Evolutionary conservation across 2,888 invertebrate genomes (phyloP), one percentile per base, ranked within the genome.

Genomic region (Eurois occulta): DNA sequence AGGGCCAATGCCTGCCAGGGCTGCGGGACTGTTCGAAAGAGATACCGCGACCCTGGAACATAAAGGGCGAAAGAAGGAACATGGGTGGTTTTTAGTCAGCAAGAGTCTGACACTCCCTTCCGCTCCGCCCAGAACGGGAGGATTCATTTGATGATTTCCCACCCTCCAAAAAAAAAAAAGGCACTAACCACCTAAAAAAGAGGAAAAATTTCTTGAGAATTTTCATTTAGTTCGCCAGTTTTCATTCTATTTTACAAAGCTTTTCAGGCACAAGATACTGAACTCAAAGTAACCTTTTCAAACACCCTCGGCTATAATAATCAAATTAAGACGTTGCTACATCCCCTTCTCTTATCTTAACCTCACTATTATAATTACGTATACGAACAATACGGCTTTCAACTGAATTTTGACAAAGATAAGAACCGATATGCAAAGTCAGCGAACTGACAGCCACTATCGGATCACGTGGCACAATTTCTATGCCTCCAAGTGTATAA

Each of bases 361-460:
- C 68, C 64, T 46, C 41, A 64, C 86, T 78, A 85, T 85, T 87
- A 88, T 79, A 77, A 86, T 88, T 68, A 86, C 81, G 81, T 66
- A 84, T 66, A 67, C 75, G 76, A 66, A 64, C 81, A 83, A 81
- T 77, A 80, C 64, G 69, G 66, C 68, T 78, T 78, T 77, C 80
- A 71, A 58, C 58, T 78, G 72, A 88, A 86, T 84, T 87, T 84
- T 84, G 83, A 80, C 78, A 75, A 80, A 80, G 86, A 88, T 88
- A 75, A 75, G 67, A 78, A 77, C 72, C 71, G 82, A 82, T 89
- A 85, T 24, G 83, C 75, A 55, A 43, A 84, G 71, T 81, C 81
- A 85, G 69, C 66, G 46, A 86, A 85, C 79, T 81, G 85, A 79
- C 76, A 77, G 77, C 68, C 79, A 79, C 83, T 75, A 85, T 83